Base-by-base conservation (phyloP, 1,140 invertebrate genomes). In the Lasaia peninsularis region DNA sequence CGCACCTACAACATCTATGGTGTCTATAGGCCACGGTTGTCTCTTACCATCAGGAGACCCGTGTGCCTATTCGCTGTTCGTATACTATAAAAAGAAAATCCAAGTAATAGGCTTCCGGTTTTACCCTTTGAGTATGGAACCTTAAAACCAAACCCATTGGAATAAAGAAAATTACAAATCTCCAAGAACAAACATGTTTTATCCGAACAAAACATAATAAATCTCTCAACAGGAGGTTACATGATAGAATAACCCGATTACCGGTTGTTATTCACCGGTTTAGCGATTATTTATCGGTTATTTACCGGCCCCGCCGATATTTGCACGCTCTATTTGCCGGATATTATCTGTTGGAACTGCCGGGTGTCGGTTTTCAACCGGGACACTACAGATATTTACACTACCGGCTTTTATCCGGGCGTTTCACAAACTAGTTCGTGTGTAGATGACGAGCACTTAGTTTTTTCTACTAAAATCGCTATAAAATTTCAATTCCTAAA, bases 161-260 rank as follows among this genome's bases (percentile, higher is more conserved):
- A 2, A 28, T 7, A 40, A 16, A 40, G 12, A 12, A 40, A 40
- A 40, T 40, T 8, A 12, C 16, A 40, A 14, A 40, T 40, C 12
- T 8, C 16, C 35, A 40, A 40, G 16, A 8, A 35, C 34, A 12
- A 52, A 32, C 16, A 12, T 12, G 32, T 52, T 53, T 55, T 54
- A 65, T 54, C 59, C 37, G 18, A 32, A 21, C 52, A 35, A 54
- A 34, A 60, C 53, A 40, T 16, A 40, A 71, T 63, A 71, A 71
- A 71, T 71, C 65, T 65, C 60, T 31, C 62, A 18, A 60, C 60
- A 37, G 65, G 62, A 58, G 54, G 60, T 65, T 56, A 58, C 53
- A 52, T 37, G 56, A 24, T 34, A 56, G 35, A 60, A 48, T 63
- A 69, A 69, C 63, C 56, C 60, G 63, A 65, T 69, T 69, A 70